Evolutionary conservation across 2,797 vertebrate genomes (phyloP).

Genomic region (Orientallactaga sibirica): DNA sequence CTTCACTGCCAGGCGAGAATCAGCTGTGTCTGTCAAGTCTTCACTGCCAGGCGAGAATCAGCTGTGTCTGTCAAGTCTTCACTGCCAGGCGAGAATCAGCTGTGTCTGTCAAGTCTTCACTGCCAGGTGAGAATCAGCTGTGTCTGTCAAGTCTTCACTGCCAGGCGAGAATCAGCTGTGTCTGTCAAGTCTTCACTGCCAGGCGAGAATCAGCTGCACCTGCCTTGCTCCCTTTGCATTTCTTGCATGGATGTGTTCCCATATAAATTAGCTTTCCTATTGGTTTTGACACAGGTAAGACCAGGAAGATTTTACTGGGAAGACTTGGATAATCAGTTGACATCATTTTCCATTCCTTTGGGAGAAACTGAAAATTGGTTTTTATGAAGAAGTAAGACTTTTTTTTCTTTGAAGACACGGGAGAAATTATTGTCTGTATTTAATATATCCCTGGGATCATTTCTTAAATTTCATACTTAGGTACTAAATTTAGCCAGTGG

Average conservation of each 20-base stretch:
- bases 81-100: no score
- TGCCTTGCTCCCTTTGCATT: background rate
- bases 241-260: slow-evolving; percentile 25
- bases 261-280: slow-evolving; percentile 57
- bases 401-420: slow-evolving; percentile 56
- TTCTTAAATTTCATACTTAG: slow-evolving; percentile 6
- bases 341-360: background rate
- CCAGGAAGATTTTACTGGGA: slow-evolving; percentile 43
- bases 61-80: no score
- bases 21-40: no score
- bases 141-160: no score
- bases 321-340: slow-evolving; percentile 19
- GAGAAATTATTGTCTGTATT: slow-evolving; percentile 55
- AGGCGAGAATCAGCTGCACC: no score
- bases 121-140: no score
- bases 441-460: slow-evolving; percentile 24
- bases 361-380: slow-evolving; percentile 54
- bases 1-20: no score
- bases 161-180: no score
- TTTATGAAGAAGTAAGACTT: slow-evolving; percentile 39
- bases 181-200: no score
- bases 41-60: no score
- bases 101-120: no score
- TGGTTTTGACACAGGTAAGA: slow-evolving; percentile 38
- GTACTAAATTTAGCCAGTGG: slow-evolving; percentile 53